Evolutionary conservation across 2,888 invertebrate genomes (phyloP).

Genomic region (Fragum sueziense): DNA sequence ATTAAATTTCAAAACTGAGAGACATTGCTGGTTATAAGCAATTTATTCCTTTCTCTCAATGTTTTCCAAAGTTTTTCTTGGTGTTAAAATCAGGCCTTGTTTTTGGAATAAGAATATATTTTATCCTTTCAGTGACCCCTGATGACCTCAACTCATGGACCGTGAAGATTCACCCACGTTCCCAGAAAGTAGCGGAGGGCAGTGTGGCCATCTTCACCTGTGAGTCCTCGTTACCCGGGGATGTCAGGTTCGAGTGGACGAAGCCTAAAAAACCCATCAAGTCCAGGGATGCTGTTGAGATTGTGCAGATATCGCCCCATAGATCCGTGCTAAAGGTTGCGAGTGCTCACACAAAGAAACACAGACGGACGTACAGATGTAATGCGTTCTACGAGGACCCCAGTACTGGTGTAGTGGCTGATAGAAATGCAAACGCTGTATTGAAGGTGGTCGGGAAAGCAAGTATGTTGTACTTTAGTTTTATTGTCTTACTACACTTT

Average conservation of each 20-base stretch:
- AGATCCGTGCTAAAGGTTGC: conserved; percentile 30
- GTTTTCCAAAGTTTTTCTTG: background rate
- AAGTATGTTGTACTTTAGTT: background rate
- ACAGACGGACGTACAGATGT: conserved; percentile 32
- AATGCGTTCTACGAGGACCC: background rate
- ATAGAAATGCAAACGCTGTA: background rate
- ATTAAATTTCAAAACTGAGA: too few species aligned
- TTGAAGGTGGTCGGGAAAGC: conserved; percentile 4
- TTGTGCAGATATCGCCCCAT: conserved; percentile 1
- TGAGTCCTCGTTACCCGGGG: conserved; percentile 13
- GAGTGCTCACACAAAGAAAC: conserved; percentile 22
- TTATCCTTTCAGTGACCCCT: background rate
- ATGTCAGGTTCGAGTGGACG: conserved; percentile 27
- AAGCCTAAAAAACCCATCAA: conserved; percentile 12
- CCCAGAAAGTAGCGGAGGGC: conserved; percentile 39
- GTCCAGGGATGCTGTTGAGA: conserved; percentile 15
- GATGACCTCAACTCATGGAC: conserved; percentile 7
- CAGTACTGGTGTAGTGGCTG: background rate
- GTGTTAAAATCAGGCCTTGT: background rate
- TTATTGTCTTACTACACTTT: too few species aligned
- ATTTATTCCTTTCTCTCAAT: background rate
- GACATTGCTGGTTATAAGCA: too few species aligned
- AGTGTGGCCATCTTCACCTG: conserved; percentile 41
- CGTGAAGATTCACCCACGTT: conserved; percentile 2
- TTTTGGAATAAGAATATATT: background rate